Evolutionary conservation across 2,113 vertebrate species (phyloP).

Genomic region (Puma concolor): DNA sequence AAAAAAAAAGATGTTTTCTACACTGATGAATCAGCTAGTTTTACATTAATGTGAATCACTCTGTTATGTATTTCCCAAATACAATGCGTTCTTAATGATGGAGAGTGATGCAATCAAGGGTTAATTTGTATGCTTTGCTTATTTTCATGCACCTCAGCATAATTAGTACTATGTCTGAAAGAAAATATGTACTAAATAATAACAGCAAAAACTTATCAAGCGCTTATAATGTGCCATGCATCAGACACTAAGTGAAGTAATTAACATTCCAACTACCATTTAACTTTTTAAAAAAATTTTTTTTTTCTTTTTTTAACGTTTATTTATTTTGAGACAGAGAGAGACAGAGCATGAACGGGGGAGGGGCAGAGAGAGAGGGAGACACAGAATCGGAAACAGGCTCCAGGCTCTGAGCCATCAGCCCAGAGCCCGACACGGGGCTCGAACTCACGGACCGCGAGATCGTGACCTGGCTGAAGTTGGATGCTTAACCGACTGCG

Average conservation of each 20-base stretch:
- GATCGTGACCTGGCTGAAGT: too few relatives aligned
- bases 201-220: not conserved
- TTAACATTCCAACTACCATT: not conserved
- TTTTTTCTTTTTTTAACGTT: too few relatives aligned
- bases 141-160: not conserved
- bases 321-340: too few relatives aligned
- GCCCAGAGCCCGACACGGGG: too few relatives aligned
- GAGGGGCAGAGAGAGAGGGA: too few relatives aligned
- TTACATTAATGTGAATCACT: not conserved
- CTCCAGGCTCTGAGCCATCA: too few relatives aligned
- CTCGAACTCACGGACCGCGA: too few relatives aligned
- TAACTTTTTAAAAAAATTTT: not conserved
- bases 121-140: not conserved
- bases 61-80: not conserved
- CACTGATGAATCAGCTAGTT: not conserved
- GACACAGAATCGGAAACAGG: too few relatives aligned
- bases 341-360: too few relatives aligned
- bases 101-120: not conserved
- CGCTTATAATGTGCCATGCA: not conserved
- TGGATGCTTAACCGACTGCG: too few relatives aligned
- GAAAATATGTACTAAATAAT: not conserved
- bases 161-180: slow-evolving; percentile 22
- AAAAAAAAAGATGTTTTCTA: not conserved
- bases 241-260: not conserved
- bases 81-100: slow-evolving; percentile 29